These are phyloP conservation scores for Pseudomyrmex cubaensis DNA, from an alignment of 1,140 invertebrate genomes.

Conservation along the genomic window DNA sequence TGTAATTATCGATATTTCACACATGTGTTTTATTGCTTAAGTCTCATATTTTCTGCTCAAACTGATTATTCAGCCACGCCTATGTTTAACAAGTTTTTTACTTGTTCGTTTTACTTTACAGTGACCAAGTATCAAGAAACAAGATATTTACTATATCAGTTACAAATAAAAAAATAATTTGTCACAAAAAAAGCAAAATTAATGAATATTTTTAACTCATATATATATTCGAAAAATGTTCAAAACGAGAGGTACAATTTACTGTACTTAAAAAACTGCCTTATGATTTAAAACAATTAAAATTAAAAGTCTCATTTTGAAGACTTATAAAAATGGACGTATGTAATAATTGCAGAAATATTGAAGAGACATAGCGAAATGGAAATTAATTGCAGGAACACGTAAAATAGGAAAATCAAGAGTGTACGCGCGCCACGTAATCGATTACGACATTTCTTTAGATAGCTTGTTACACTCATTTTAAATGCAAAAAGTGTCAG, in stretches of 20 bases:
- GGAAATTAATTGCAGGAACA: conserved; percentile 6
- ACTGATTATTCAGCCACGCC: background rate
- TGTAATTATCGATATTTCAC: conserved; percentile 53
- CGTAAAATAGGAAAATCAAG: background rate
- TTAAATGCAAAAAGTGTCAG: background rate
- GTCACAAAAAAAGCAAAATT: background rate
- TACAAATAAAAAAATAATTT: too few species aligned
- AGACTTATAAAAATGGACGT: background rate
- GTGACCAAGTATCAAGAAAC: too few species aligned
- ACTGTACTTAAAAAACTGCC: background rate
- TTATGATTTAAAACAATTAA: background rate
- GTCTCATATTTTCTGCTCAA: background rate
- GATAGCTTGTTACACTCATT: background rate
- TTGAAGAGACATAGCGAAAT: background rate
- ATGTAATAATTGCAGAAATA: background rate
- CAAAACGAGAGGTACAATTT: background rate
- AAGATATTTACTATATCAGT: too few species aligned
- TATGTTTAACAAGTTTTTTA: background rate
- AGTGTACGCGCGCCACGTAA: background rate
- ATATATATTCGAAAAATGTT: background rate
- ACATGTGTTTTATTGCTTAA: conserved; percentile 57
- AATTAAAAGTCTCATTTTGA: background rate
- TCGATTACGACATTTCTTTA: conserved; percentile 21
- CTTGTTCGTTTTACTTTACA: too few species aligned
- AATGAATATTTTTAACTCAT: background rate